Evolutionary conservation across 1,140 invertebrate genomes (phyloP).

Genomic region (Pemphigus obesinymphae): DNA sequence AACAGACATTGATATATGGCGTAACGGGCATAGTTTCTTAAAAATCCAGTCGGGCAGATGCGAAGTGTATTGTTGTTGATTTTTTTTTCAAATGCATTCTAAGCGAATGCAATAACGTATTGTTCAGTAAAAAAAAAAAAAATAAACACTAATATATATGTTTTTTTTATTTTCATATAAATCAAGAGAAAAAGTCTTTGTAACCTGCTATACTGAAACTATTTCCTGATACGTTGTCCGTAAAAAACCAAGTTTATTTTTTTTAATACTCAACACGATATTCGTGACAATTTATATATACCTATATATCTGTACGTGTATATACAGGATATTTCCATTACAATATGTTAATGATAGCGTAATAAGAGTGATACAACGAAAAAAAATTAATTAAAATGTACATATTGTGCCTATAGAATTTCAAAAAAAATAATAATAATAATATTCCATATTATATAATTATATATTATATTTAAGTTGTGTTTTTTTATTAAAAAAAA

Average conservation of each 20-base stretch:
- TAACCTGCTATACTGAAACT: not conserved
- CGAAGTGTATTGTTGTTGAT: not conserved
- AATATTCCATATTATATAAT: too few relatives aligned
- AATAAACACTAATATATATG: not conserved
- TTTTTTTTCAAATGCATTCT: not conserved
- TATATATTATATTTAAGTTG: too few relatives aligned
- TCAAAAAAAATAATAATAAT: too few relatives aligned
- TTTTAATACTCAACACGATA: not conserved
- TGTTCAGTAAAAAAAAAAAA: not conserved
- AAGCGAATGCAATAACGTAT: not conserved
- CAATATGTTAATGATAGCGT: too few relatives aligned
- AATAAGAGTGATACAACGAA: too few relatives aligned
- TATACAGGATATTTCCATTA: too few relatives aligned
- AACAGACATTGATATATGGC: not conserved
- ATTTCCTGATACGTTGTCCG: not conserved
- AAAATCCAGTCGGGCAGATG: not conserved
- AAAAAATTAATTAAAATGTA: too few relatives aligned
- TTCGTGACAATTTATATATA: not conserved
- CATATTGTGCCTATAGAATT: too few relatives aligned
- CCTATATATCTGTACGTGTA: not conserved
- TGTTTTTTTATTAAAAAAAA: too few relatives aligned
- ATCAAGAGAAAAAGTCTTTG: not conserved
- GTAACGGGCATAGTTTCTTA: not conserved
- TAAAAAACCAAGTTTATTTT: not conserved
- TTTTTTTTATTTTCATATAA: not conserved